Percentiles rank a stretch among this genome's conserved stretches.
These are phyloP conservation scores for Cinara cedri DNA, from an alignment of 2,888 invertebrate species.

Conservation along the genomic window DNA sequence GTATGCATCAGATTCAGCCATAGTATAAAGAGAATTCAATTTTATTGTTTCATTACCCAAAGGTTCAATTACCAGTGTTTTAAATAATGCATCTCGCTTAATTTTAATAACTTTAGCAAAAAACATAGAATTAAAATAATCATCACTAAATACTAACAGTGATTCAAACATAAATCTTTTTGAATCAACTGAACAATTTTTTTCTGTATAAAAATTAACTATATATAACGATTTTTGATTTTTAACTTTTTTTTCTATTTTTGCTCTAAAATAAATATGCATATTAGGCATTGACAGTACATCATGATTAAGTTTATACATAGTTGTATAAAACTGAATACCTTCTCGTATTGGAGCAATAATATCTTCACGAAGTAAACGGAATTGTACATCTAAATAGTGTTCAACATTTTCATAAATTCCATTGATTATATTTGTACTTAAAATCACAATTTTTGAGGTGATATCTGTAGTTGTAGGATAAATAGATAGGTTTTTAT, in stretches of 20 bases:
- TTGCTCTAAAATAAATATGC: conserved; percentile 66
- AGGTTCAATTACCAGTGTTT: conserved; percentile 60
- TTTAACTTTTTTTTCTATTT: conserved; percentile 62
- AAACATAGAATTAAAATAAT: conserved; percentile 72
- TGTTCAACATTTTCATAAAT: conserved; percentile 71
- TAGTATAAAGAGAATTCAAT: conserved; percentile 65
- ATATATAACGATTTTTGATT: neutral
- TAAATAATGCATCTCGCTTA: conserved; percentile 65
- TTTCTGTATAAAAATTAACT: conserved; percentile 29
- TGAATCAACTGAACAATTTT: conserved; percentile 62
- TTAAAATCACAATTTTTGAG: conserved; percentile 64
- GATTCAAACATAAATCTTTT: conserved; percentile 75
- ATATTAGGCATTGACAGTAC: conserved; percentile 61
- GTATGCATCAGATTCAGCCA: conserved; percentile 80
- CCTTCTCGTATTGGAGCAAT: conserved; percentile 75
- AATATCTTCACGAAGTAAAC: conserved; percentile 80
- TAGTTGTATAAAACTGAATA: conserved; percentile 59
- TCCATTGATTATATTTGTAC: conserved; percentile 70
- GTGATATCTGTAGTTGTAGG: conserved; percentile 65
- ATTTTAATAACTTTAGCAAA: conserved; percentile 72
- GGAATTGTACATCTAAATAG: conserved; percentile 79
- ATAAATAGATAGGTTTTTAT: conserved; percentile 67
- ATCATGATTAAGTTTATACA: neutral
- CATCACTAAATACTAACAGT: conserved; percentile 74
- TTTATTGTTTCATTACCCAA: conserved; percentile 62